A percentile compares a stretch with the other conserved stretches of the same genome.
These are phyloP conservation scores for Hystrix brachyura DNA, from an alignment of 2,113 vertebrate species.

Conservation along the genomic window DNA sequence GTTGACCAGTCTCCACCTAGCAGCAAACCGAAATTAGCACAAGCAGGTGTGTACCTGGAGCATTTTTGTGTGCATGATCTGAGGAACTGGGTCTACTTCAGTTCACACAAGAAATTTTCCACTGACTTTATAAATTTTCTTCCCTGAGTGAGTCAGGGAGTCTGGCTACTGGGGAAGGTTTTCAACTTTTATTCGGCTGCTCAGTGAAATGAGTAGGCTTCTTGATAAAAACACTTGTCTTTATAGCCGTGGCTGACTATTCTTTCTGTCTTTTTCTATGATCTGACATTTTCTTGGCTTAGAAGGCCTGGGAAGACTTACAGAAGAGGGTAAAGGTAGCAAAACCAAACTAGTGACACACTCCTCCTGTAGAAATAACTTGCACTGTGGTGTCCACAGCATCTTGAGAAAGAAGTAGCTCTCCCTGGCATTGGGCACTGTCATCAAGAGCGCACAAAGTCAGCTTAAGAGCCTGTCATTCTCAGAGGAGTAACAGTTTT, in stretches of 20 bases:
- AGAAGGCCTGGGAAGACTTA: background rate
- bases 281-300: background rate
- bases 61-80: background rate
- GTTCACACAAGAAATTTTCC: conserved; percentile 44
- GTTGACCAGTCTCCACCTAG: conserved; percentile 74
- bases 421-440: background rate
- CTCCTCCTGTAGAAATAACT: background rate
- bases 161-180: background rate
- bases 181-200: background rate
- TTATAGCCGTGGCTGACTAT: background rate
- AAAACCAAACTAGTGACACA: background rate
- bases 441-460: background rate
- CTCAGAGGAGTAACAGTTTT: background rate
- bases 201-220: background rate
- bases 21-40: conserved; percentile 74
- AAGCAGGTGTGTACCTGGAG: conserved; percentile 79
- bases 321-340: background rate
- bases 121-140: conserved; percentile 80
- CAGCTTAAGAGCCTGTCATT: background rate
- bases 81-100: background rate
- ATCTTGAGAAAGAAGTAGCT: background rate
- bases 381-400: background rate
- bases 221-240: background rate
- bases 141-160: background rate
- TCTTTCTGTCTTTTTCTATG: background rate